These are phyloP conservation scores for Cryptocephalus moraei DNA, from an alignment of 2,888 invertebrate species.

Conservation along the genomic window DNA sequence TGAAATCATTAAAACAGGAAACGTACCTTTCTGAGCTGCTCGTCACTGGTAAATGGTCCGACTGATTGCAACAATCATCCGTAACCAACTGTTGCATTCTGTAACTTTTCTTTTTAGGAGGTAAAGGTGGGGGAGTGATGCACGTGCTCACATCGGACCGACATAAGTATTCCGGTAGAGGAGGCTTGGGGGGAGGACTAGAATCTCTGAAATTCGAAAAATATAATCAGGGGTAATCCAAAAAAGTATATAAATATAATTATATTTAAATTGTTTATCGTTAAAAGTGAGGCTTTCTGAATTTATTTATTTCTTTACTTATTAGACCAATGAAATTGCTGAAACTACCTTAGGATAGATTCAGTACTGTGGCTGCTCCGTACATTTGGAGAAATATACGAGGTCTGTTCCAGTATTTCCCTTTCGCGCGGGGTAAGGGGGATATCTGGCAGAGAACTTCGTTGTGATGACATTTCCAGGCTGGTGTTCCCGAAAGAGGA, in stretches of 20 bases:
- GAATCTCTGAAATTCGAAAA: constrained; percentile 36
- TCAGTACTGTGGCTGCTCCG: constrained; percentile 74
- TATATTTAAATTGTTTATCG: no score
- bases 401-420: constrained; percentile 51
- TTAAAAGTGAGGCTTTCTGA: no score
- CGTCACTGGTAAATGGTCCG: constrained; percentile 49
- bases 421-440: constrained; percentile 64
- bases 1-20: background rate
- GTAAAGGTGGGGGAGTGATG: constrained; percentile 66
- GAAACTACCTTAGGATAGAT: constrained; percentile 50
- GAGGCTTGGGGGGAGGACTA: constrained; percentile 79
- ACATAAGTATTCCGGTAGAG: constrained; percentile 51
- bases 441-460: constrained; percentile 68
- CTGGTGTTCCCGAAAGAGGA: constrained; percentile 31
- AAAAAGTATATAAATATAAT: no score
- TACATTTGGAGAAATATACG: constrained; percentile 35
- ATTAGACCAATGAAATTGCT: background rate
- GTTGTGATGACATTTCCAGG: constrained; percentile 44
- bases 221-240: background rate
- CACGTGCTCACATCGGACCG: constrained; percentile 20
- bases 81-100: constrained; percentile 39
- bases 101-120: constrained; percentile 56
- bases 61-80: constrained; percentile 39
- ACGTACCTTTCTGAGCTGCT: constrained; percentile 51
- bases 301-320: no score